These are phyloP conservation scores for Pangasius larnaudii DNA, from an alignment of 2,797 vertebrate species.

Conservation along the genomic window DNA sequence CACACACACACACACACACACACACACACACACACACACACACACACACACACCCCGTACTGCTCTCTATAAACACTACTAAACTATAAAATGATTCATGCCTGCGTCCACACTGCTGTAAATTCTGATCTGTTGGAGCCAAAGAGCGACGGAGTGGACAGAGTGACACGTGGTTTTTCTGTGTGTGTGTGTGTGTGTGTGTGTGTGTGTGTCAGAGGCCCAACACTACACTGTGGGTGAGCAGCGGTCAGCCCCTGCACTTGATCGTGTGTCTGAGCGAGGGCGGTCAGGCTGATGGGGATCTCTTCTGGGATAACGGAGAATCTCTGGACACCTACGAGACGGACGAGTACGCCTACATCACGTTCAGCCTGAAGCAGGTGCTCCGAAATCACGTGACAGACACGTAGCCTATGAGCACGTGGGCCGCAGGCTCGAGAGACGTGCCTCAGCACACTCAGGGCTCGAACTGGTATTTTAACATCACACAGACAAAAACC, in stretches of 20 bases:
- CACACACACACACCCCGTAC: too few species aligned
- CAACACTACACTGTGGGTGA: slow-evolving; percentile 75
- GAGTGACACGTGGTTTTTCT: not conserved
- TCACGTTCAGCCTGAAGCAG: slow-evolving; percentile 78
- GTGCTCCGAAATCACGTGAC: slow-evolving; percentile 57
- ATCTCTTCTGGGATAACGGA: slow-evolving; percentile 87
- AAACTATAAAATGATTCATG: too few species aligned
- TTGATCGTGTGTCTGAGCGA: slow-evolving; percentile 77
- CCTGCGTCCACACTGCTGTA: too few species aligned
- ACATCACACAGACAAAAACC: too few species aligned
- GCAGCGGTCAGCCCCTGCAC: slow-evolving; percentile 77
- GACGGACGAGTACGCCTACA: slow-evolving; percentile 76
- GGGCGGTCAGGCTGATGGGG: slow-evolving; percentile 74
- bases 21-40: too few species aligned
- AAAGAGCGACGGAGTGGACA: not conserved
- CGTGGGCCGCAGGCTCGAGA: not conserved
- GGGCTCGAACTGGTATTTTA: too few species aligned
- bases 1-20: too few species aligned
- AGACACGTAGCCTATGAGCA: too few species aligned
- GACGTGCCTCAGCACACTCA: too few species aligned
- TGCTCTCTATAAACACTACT: too few species aligned
- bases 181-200: not conserved
- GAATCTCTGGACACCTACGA: slow-evolving; percentile 83
- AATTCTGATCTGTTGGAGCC: not conserved
- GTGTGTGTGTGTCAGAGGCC: slow-evolving; percentile 55